Evolutionary conservation across 2,113 vertebrate species (phyloP).

Genomic region (Cynoglossus semilaevis): DNA sequence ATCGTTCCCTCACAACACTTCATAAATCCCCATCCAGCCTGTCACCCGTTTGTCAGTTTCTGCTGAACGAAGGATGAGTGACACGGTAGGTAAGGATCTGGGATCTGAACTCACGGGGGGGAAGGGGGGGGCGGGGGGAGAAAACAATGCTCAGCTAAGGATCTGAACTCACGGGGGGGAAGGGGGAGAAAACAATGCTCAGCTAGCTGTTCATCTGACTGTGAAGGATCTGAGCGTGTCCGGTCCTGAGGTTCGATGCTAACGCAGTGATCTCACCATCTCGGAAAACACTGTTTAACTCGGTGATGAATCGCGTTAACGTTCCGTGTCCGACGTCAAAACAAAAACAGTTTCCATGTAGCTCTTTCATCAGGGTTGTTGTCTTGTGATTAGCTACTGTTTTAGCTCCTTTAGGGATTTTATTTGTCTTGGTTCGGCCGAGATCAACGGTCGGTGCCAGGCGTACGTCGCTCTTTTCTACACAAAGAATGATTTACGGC

Average conservation of each 20-base stretch:
- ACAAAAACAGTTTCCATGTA: constrained; percentile 16
- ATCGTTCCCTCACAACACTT: constrained; percentile 53
- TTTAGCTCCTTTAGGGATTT: neutral
- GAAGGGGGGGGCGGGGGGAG: constrained; percentile 24
- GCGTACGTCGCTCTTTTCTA: constrained; percentile 4
- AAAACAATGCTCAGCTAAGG: constrained; percentile 41
- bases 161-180: no score
- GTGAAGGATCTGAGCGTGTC: constrained; percentile 43
- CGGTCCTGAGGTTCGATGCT: constrained; percentile 57
- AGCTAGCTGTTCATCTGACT: constrained; percentile 54
- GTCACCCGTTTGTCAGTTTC: constrained; percentile 33
- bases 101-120: no score
- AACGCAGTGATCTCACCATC: constrained; percentile 48
- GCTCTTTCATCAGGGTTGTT: constrained; percentile 13
- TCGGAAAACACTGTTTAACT: constrained; percentile 46
- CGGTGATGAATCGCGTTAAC: constrained; percentile 20
- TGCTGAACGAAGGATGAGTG: constrained; percentile 29
- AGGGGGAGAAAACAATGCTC: neutral
- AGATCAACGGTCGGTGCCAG: neutral
- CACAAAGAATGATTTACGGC: constrained; percentile 64
- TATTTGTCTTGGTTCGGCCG: neutral
- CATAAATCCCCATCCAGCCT: constrained; percentile 31
- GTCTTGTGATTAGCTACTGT: constrained; percentile 17
- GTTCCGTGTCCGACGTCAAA: constrained; percentile 13
- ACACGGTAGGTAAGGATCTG: constrained; percentile 24